A percentile compares a stretch with the other conserved stretches of the same genome.
These are phyloP conservation scores for Luehdorfia chinensis DNA, from an alignment of 1,140 invertebrate genomes.

Conservation along the genomic window DNA sequence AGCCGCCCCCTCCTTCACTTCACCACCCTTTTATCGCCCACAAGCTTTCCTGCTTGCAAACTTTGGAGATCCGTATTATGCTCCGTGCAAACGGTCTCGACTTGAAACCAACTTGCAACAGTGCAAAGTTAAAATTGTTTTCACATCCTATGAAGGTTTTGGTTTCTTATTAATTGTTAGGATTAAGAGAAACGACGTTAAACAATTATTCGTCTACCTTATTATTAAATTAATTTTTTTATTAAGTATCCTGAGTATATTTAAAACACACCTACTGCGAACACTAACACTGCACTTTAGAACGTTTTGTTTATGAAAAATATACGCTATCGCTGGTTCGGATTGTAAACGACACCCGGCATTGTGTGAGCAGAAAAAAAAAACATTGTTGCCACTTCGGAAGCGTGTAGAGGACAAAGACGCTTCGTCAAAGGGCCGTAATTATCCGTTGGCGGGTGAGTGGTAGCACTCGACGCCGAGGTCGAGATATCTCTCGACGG, in stretches of 20 bases:
- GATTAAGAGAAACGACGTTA: too few species aligned
- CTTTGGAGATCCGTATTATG: conserved; percentile 65
- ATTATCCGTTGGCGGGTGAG: conserved; percentile 63
- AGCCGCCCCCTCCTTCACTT: conserved; percentile 38
- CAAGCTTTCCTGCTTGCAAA: conserved; percentile 60
- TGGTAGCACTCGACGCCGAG: conserved; percentile 64
- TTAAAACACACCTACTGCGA: too few species aligned
- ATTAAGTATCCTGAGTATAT: too few species aligned
- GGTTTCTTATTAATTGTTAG: neutral
- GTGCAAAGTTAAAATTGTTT: conserved; percentile 32
- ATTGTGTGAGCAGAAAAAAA: conserved; percentile 6
- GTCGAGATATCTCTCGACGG: conserved; percentile 70
- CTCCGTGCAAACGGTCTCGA: conserved; percentile 54
- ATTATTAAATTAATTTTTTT: too few species aligned
- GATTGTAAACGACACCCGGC: too few species aligned
- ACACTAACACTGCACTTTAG: too few species aligned
- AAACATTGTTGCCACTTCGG: conserved; percentile 29
- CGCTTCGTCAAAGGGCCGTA: conserved; percentile 62
- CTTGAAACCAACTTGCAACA: conserved; percentile 35
- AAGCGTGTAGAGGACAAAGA: conserved; percentile 41
- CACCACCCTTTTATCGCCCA: conserved; percentile 41
- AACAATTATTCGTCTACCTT: too few species aligned
- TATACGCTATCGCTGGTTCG: too few species aligned
- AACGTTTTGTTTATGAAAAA: too few species aligned
- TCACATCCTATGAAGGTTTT: conserved; percentile 3